Conservation (phyloP, 2,797 vertebrate genomes). For the Crenichthys baileyi region DNA sequence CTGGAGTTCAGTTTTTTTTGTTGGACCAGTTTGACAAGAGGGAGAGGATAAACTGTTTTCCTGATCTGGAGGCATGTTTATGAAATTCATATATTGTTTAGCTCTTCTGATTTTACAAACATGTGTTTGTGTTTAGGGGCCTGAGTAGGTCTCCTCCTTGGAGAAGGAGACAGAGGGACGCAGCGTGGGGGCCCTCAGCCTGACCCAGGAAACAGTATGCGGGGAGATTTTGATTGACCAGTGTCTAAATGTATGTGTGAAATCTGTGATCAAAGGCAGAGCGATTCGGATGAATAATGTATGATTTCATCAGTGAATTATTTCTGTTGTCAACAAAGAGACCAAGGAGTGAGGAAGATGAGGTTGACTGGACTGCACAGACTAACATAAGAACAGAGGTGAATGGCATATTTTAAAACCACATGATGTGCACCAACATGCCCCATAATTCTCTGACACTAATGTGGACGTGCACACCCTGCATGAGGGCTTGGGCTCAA, state of each 20-base stretch:
- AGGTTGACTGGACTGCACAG: slow-evolving; percentile 27
- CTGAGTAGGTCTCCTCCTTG: slow-evolving; percentile 31
- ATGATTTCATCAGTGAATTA: slow-evolving; percentile 62
- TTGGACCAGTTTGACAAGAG: slow-evolving; percentile 27
- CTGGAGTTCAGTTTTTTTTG: slow-evolving; percentile 48
- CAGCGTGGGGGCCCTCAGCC: slow-evolving; percentile 50
- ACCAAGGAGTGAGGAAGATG: slow-evolving; percentile 38
- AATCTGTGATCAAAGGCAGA: slow-evolving; percentile 62
- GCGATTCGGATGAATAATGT: slow-evolving; percentile 62
- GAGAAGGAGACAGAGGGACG: slow-evolving; percentile 36
- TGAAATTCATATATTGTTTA: slow-evolving; percentile 65
- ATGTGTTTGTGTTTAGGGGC: slow-evolving; percentile 66
- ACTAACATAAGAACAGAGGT: slow-evolving; percentile 25
- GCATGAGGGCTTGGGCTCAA: slow-evolving; percentile 60
- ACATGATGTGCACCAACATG: slow-evolving; percentile 38
- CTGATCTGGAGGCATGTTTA: slow-evolving; percentile 67
- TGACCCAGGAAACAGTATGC: slow-evolving; percentile 45
- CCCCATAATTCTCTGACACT: slow-evolving; percentile 46
- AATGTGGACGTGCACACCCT: slow-evolving; percentile 51
- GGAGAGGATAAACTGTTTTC: slow-evolving; percentile 64
- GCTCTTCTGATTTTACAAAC: slow-evolving; percentile 57
- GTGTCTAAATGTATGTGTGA: slow-evolving; percentile 31
- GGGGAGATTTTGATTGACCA: slow-evolving; percentile 51
- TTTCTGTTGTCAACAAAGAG: slow-evolving; percentile 52
- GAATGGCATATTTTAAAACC: slow-evolving; percentile 46